Evolutionary conservation across 2,113 vertebrate genomes (phyloP).

Genomic region (Myotis lucifugus): DNA sequence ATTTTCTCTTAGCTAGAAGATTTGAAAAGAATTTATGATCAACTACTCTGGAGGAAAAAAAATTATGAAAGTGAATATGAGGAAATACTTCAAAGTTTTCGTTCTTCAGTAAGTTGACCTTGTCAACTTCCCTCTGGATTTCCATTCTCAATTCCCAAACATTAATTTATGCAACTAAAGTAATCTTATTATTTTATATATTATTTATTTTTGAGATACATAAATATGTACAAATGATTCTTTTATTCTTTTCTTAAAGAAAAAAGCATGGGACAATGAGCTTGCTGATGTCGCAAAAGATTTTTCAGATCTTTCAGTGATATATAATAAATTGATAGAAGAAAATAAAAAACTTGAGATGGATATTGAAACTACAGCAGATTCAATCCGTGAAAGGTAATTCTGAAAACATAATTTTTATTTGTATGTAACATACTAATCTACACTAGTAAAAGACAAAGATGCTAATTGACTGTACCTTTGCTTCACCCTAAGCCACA

Average conservation of each 20-base stretch:
- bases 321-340: rapidly evolving
- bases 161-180: neutral
- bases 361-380: neutral
- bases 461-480: too few relatives aligned
- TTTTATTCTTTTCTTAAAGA: slow-evolving; percentile 64
- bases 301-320: neutral
- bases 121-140: neutral
- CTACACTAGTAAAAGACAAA: too few relatives aligned
- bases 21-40: slow-evolving; percentile 30
- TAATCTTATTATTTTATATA: neutral
- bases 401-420: neutral
- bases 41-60: slow-evolving; percentile 5
- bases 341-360: neutral
- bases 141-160: neutral
- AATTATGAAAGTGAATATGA: neutral
- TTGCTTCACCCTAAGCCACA: too few relatives aligned
- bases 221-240: neutral
- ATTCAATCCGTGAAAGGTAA: slow-evolving; percentile 58
- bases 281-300: slow-evolving; percentile 56
- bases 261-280: slow-evolving; percentile 53
- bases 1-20: slow-evolving; percentile 55
- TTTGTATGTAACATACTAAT: neutral
- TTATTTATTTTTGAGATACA: neutral
- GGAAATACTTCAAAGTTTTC: neutral
- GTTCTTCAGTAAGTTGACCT: slow-evolving; percentile 46